These are phyloP conservation scores for Phalera bucephala DNA, from an alignment of 2,888 invertebrate species.

Conservation along the genomic window DNA sequence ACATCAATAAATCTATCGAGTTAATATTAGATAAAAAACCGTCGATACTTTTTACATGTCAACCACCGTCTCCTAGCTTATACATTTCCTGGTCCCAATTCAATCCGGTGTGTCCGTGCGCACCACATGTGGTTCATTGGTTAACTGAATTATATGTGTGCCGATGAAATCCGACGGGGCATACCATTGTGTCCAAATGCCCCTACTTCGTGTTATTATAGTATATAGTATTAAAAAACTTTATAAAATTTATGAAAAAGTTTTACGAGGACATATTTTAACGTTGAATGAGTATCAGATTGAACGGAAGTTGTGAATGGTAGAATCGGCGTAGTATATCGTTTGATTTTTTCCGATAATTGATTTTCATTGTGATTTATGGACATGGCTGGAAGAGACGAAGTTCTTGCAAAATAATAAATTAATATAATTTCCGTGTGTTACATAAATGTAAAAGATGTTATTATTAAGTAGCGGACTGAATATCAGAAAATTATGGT, in stretches of 20 bases:
- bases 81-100: slow-evolving; percentile 60
- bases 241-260: slow-evolving; percentile 29
- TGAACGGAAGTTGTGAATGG: slow-evolving; percentile 18
- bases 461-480: no score
- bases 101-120: slow-evolving; percentile 53
- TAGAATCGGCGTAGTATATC: slow-evolving; percentile 2
- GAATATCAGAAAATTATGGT: no score
- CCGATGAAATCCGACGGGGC: slow-evolving; percentile 49
- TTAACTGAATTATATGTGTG: slow-evolving; percentile 69
- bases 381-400: neutral
- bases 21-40: no score
- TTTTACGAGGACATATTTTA: slow-evolving; percentile 8
- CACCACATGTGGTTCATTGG: slow-evolving; percentile 72
- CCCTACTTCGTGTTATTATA: no score
- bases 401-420: no score
- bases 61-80: slow-evolving; percentile 29
- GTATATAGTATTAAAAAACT: no score
- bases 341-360: neutral
- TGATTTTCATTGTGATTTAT: no score
- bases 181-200: neutral
- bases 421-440: no score
- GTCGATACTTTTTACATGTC: no score
- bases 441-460: no score
- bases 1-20: no score
- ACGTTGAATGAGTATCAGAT: slow-evolving; percentile 21